phyloP scores from a whole-genome alignment of 2,113 vertebrate genomes.

The Labrus mixtus region DNA sequence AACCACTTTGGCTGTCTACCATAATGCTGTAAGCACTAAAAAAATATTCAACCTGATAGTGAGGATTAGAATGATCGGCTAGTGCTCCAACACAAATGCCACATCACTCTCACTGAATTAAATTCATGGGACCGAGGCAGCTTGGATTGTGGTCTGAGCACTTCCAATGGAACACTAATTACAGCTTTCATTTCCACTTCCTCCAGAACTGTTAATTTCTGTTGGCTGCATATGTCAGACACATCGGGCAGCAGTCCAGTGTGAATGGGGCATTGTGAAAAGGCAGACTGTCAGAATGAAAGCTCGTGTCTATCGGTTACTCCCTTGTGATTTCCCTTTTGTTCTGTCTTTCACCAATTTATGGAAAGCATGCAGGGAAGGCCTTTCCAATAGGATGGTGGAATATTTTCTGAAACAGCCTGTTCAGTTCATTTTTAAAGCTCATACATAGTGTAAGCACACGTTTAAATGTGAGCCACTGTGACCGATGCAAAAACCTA shows the following conservation, averaged over 20 bases:
- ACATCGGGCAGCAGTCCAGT: background rate
- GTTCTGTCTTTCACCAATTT: background rate
- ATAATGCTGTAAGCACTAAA: background rate
- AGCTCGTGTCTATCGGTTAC: background rate
- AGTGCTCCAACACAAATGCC: conserved; percentile 53
- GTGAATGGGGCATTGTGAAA: conserved; percentile 19
- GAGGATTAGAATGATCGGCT: conserved; percentile 33
- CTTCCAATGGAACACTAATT: conserved; percentile 39
- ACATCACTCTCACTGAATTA: conserved; percentile 52
- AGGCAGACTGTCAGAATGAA: conserved; percentile 26
- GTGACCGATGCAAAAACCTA: conserved; percentile 20
- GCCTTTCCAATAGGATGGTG: background rate
- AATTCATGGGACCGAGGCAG: conserved; percentile 42
- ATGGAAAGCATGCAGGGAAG: background rate
- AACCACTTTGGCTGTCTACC: conserved; percentile 14
- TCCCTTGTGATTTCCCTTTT: background rate
- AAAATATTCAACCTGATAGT: conserved; percentile 16
- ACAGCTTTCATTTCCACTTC: conserved; percentile 56
- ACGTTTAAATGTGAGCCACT: background rate
- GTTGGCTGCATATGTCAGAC: conserved; percentile 36
- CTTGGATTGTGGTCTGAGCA: conserved; percentile 35
- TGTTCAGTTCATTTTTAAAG: background rate
- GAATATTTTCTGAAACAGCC: background rate
- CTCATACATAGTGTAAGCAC: conserved; percentile 3
- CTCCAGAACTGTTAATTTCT: conserved; percentile 33